Conservation (phyloP, 2,113 vertebrate genomes). For the Paramormyrops kingsleyae region DNA sequence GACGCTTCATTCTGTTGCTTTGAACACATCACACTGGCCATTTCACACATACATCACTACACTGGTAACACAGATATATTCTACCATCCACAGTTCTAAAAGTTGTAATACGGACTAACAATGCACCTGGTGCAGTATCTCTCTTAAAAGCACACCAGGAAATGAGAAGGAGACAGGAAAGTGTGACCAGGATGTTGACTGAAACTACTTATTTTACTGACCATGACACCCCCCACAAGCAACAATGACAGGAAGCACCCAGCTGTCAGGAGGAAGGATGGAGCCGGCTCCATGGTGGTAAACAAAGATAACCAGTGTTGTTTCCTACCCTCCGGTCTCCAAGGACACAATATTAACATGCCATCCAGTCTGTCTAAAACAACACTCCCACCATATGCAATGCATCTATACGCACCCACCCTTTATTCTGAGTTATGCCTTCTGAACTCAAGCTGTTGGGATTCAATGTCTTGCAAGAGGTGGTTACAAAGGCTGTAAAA, state of each 20-base stretch:
- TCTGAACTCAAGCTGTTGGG: not conserved
- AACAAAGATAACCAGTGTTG: constrained; percentile 49
- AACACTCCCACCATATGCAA: not conserved
- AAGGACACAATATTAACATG: constrained; percentile 8
- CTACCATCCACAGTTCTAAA: not conserved
- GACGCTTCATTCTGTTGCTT: not conserved
- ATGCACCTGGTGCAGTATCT: not conserved
- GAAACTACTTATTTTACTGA: not conserved
- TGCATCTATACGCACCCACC: not conserved
- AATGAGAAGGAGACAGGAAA: constrained; percentile 39
- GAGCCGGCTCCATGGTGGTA: constrained; percentile 48
- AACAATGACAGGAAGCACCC: constrained; percentile 62
- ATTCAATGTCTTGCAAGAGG: not conserved
- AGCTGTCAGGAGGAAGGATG: constrained; percentile 54
- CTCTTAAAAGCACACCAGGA: constrained; percentile 34
- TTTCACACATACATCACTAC: not conserved
- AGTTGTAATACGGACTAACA: not conserved
- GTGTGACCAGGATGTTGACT: constrained; percentile 5
- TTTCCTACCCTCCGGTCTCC: constrained; percentile 43
- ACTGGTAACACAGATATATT: not conserved
- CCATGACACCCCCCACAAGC: not conserved
- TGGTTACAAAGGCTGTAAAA: not conserved
- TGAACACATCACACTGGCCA: not conserved
- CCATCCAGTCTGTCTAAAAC: not conserved
- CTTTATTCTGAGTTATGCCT: not conserved